Conservation (phyloP, 2,797 vertebrate species). For the Molossus alvarezi region DNA sequence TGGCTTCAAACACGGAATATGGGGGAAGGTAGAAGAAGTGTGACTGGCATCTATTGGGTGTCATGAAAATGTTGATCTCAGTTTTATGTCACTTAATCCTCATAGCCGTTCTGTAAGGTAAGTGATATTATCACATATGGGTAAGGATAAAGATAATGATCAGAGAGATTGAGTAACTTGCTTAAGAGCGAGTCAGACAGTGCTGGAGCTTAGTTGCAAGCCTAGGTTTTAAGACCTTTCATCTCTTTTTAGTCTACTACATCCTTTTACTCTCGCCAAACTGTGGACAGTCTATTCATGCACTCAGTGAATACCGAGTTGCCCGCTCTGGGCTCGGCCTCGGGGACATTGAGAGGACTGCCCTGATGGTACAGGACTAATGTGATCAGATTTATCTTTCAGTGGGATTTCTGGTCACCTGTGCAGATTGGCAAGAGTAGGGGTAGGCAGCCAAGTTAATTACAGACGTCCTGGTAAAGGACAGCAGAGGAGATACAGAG, state of each 20-base stretch:
- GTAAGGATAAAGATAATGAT: conserved; percentile 76
- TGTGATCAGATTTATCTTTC: not conserved
- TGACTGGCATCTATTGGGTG: conserved; percentile 36
- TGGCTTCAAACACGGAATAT: not conserved
- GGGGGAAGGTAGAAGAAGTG: not conserved
- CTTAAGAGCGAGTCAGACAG: conserved; percentile 30
- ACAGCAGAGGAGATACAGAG: not conserved
- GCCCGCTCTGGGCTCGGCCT: not conserved
- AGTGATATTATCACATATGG: conserved; percentile 65
- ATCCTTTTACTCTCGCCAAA: conserved; percentile 26
- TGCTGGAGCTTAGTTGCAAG: conserved; percentile 62
- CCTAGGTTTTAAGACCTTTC: conserved; percentile 52
- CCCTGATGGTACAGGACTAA: not conserved
- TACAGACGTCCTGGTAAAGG: conserved; percentile 21
- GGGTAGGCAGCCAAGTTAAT: not conserved
- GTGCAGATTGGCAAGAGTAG: not conserved
- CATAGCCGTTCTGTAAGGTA: conserved; percentile 77
- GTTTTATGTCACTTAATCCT: conserved; percentile 81
- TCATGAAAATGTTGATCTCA: conserved; percentile 66
- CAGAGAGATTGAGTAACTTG: conserved; percentile 65
- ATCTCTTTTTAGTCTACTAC: not conserved
- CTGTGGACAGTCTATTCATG: conserved; percentile 25
- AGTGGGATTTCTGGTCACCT: not conserved
- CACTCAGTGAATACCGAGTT: not conserved
- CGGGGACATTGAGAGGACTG: not conserved